Base-by-base conservation (phyloP, 1,140 invertebrate genomes). In the Drosophila yakuba region DNA sequence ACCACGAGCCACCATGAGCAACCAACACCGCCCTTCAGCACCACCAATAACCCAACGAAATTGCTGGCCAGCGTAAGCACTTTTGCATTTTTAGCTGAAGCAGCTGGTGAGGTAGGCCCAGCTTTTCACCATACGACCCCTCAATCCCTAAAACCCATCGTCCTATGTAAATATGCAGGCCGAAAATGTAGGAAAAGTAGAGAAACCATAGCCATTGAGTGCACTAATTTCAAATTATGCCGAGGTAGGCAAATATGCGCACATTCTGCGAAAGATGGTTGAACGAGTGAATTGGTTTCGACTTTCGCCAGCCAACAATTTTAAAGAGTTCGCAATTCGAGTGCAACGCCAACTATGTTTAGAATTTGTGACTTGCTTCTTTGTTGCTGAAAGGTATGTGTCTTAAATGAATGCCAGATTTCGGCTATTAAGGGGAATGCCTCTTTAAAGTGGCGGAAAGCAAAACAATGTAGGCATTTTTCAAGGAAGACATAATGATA, bases 201-300 rank as follows among this genome's bases (percentile, higher is more conserved):
- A 71, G 69, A 81, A 78, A 83, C 80, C 72, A 79, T 83, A 74
- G 76, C 83, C 84, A 88, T 83, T 89, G 72, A 89, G 84, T 88
- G 83, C 83, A 89, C 80, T 88, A 88, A 88, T 88, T 88, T 89
- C 75, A 89, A 89, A 88, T 88, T 88, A 88, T 88, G 83, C 84
- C 76, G 76, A 89, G 67, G 71, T 89, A 83, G 67, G 79, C 83
- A 88, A 83, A 81, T 79, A 83, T 88, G 74, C 71, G 63, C 59
- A 71, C 63, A 35, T 35, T 66, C 25, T 56, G 50, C 51, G 44
- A 35, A 12, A 59, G 57, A 15, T 54, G 58, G n/a, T n/a, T 23
- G 7, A 62, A 15, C n/a, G 51, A 71, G 50, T 50, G 51, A 50
- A 71, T 71, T 71, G 64, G 64, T 48, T 36, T 44, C 62, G 12